Base-by-base conservation (phyloP, 2,888 invertebrate species). In the Physocephala rufipes region DNA sequence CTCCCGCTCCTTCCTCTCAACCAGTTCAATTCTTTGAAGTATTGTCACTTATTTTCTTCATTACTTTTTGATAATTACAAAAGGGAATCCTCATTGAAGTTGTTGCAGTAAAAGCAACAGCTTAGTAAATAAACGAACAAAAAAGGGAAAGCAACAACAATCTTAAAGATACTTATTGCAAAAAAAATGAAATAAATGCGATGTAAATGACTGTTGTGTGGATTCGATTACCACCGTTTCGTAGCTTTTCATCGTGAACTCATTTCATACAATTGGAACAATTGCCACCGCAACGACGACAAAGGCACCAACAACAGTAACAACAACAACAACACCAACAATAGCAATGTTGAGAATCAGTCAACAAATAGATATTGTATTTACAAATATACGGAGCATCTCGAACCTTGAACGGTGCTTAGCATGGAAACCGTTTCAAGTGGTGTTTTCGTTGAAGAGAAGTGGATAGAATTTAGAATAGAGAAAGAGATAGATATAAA, bases 331-430 rank as follows among this genome's bases (percentile, higher is more conserved):
- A 30, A 62, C 55, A 55, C 15, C 55, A 49, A 59, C 26, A 28
- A 28, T 3, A 5, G 13, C 24, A 28, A 59, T 13, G 9, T 9
- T 7, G 36, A 36, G 9, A 36, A 36, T 9, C 36, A 36, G 36
- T 36, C 36, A 36, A 36, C 36, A 36, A 36, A 36, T 9, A 36
- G 36, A 36, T 36, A 36, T n/a, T 36, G 36, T 36, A 62, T 36
- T 43, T 62, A 62, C 62, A 62, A 64, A 26, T 24, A 15, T 19
- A 19, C 43, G n/a, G 47, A 49, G 64, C 26, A 47, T n/a, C 26
- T 49, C 64, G 64, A 49, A 64, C 47, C 49, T 64, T 49, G 49
- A 49, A n/a, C 26, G 24, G 47, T 26, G 49, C 64, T 59, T 59
- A 59, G 26, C 64, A 21, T 47, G 12, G 15, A 64, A 28, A 19